Evolutionary conservation across 2,113 vertebrate genomes (phyloP).

Genomic region (Ophthalmolycus amberensis): DNA sequence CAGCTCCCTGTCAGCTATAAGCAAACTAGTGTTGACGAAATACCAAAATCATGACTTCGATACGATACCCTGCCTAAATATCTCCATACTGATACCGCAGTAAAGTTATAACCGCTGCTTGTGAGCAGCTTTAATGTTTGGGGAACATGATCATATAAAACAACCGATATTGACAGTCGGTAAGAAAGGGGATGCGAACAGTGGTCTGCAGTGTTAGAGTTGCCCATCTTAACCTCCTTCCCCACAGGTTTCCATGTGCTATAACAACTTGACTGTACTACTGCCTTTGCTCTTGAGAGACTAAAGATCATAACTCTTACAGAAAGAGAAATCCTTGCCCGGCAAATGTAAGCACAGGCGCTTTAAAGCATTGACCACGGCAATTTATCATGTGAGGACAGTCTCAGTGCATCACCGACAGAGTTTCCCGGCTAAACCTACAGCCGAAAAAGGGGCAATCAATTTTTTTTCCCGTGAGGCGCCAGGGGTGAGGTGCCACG

Average conservation of each 20-base stretch:
- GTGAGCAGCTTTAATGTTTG: too few relatives aligned
- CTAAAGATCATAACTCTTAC: neutral
- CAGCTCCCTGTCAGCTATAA: neutral
- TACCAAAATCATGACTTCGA: too few relatives aligned
- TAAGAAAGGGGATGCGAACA: neutral
- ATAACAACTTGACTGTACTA: neutral
- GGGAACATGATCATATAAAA: neutral
- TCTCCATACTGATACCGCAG: neutral
- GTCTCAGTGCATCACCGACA: neutral
- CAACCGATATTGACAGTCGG: neutral
- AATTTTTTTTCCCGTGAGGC: constrained; percentile 41
- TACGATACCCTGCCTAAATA: too few relatives aligned
- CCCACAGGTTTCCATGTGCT: neutral
- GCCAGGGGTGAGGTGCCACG: constrained; percentile 30
- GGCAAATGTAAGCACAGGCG: neutral
- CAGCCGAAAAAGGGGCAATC: constrained; percentile 32
- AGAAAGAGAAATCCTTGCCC: neutral
- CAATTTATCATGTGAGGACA: neutral
- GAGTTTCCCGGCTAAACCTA: constrained; percentile 23
- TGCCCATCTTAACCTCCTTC: neutral
- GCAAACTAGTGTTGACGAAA: neutral
- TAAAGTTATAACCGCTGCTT: neutral
- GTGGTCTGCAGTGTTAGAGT: neutral
- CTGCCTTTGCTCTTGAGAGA: neutral
- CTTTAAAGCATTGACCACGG: neutral